Evolutionary conservation across 2,888 invertebrate genomes (phyloP).

Genomic region (Philereme transversata): DNA sequence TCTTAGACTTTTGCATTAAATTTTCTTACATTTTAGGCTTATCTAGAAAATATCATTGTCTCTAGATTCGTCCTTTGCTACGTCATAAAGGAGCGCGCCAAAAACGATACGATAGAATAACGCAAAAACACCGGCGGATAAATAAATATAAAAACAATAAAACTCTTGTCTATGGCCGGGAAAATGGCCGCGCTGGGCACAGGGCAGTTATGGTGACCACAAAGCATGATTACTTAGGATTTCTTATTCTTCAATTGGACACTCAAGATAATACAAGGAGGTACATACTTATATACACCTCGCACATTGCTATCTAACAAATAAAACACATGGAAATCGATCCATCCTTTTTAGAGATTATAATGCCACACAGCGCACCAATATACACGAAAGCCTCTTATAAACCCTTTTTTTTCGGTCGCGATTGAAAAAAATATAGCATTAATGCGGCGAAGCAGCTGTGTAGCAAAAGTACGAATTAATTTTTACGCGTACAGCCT

Average conservation of each 20-base stretch:
- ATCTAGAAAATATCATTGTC: conserved; percentile 45
- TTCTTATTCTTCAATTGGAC: background rate
- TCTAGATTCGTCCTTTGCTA: conserved; percentile 59
- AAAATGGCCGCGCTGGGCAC: conserved; percentile 76
- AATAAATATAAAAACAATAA: conserved; percentile 84
- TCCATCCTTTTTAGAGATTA: too few relatives aligned
- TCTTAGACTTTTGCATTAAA: too few relatives aligned
- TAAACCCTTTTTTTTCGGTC: too few relatives aligned
- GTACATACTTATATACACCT: too few relatives aligned
- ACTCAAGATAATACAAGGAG: too few relatives aligned
- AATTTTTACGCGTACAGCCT: background rate
- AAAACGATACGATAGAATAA: conserved; percentile 64
- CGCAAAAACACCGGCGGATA: conserved; percentile 74
- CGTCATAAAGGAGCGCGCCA: conserved; percentile 66
- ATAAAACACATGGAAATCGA: too few relatives aligned
- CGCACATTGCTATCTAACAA: too few relatives aligned
- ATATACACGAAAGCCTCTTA: too few relatives aligned
- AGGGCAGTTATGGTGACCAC: conserved; percentile 61
- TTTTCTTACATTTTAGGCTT: conserved; percentile 30
- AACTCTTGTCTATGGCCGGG: conserved; percentile 81
- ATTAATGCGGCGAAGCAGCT: background rate
- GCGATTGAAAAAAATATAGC: too few relatives aligned
- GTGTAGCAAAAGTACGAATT: background rate
- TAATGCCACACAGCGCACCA: too few relatives aligned
- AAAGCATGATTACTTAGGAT: background rate